Evolutionary conservation across 2,888 invertebrate species (phyloP).

Genomic region (Camponotus fellah): DNA sequence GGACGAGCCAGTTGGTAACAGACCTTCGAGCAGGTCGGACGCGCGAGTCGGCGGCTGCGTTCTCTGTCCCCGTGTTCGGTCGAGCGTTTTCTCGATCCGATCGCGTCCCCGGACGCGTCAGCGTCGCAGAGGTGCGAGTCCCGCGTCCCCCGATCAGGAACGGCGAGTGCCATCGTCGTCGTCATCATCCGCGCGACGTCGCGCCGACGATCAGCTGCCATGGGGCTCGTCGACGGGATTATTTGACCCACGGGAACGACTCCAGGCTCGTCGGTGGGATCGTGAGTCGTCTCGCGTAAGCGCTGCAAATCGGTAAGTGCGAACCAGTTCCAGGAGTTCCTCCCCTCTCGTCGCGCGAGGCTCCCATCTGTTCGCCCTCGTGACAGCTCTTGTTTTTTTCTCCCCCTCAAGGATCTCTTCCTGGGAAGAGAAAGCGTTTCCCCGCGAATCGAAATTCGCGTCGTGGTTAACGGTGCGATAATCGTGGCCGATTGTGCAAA

Average conservation of each 20-base stretch:
- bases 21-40: conserved; percentile 79
- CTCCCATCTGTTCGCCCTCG: conserved; percentile 11
- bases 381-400: conserved; percentile 36
- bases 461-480: background rate
- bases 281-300: conserved; percentile 76
- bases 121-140: conserved; percentile 17
- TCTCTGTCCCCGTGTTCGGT: conserved; percentile 5
- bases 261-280: conserved; percentile 82
- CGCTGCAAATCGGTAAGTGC: conserved; percentile 79
- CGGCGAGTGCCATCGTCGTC: conserved; percentile 9
- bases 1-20: conserved; percentile 84
- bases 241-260: conserved; percentile 84
- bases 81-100: background rate
- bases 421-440: conserved; percentile 39
- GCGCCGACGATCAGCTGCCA: conserved; percentile 71
- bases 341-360: background rate
- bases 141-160: conserved; percentile 11
- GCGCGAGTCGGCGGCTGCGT: conserved; percentile 20
- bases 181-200: conserved; percentile 59
- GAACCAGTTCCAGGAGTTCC: too few relatives aligned
- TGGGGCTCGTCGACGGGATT: conserved; percentile 78
- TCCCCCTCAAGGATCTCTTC: conserved; percentile 41
- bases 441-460: conserved; percentile 21
- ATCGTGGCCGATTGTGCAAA: background rate
- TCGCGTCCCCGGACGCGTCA: conserved; percentile 42